Percentiles rank a stretch among this genome's conserved stretches.
phyloP scores from a whole-genome alignment of 2,797 vertebrate genomes.

The Dendrocincla fuliginosa region DNA sequence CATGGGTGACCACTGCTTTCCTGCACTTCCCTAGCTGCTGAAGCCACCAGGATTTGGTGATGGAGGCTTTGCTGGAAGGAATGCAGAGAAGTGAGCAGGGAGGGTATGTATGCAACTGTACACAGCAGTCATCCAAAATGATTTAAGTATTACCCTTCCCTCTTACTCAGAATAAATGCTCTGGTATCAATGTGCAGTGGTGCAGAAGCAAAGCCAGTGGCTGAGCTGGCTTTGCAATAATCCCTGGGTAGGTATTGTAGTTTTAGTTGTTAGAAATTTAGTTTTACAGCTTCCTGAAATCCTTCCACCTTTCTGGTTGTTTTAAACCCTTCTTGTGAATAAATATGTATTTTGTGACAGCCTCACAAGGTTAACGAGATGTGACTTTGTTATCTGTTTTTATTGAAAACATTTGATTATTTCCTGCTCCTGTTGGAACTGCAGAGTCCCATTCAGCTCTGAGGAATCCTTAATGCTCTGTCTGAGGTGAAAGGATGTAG shows the following conservation, averaged over 20 bases:
- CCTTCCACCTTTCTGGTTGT: not conserved
- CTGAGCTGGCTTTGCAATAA: not conserved
- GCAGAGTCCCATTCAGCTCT: not conserved
- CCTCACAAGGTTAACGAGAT: not conserved
- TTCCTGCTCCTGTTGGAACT: not conserved
- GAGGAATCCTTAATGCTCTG: not conserved
- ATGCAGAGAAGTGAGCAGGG: conserved; percentile 69
- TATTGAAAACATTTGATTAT: not conserved
- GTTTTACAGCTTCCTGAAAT: not conserved
- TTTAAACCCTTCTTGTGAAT: not conserved
- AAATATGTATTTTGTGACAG: not conserved
- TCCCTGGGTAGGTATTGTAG: not conserved
- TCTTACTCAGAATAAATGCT: not conserved
- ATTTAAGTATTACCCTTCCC: not conserved
- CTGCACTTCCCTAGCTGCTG: conserved; percentile 12
- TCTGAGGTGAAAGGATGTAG: not conserved
- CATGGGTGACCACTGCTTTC: not conserved
- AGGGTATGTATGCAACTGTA: conserved; percentile 60
- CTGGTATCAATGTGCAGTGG: not conserved
- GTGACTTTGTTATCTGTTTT: not conserved
- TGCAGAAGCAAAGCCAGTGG: not conserved
- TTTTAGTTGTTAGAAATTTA: not conserved
- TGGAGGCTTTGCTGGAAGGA: conserved; percentile 80
- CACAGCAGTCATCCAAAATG: not conserved
- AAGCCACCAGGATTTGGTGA: conserved; percentile 37